Base-by-base conservation (phyloP, 2,888 invertebrate species). In the Scaptomyza parva region DNA sequence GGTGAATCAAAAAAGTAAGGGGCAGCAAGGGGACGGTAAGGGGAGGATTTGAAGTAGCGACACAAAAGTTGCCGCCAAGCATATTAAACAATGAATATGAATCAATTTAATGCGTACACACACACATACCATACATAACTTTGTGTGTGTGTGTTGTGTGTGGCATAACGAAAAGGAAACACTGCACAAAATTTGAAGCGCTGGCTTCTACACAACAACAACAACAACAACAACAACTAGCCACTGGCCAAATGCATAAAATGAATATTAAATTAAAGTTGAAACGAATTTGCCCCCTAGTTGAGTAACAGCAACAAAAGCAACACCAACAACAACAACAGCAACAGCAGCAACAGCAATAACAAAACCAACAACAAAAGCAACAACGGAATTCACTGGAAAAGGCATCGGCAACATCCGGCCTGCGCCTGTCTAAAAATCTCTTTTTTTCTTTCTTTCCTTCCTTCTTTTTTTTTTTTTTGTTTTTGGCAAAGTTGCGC, bases 41-140 rank as follows among this genome's bases (percentile, higher is more conserved):
- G 2, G 14, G 7, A 18, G 48, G 35, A 26, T n/a, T 2, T 12
- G 26, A 33, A 35, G 41, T n/a, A 44, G 33, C 33, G 43, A 40
- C 58, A 64, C 44, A 72, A 76, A 75, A 77, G 66, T 69, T 74
- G 79, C 76, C 79, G 83, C 77, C 77, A 35, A 81, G 87, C 84
- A 88, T 88, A 88, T 84, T 88, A 88, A 88, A 88, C 86, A 88
- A 88, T 86, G 86, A 65, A 88, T 78, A 86, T 88, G 84, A 86
- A 88, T 88, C 84, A 88, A 88, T 87, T 83, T 85, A 75, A 85
- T 75, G 74, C 76, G 60, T 60, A 58, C 43, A 51, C 72, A 69
- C 26, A 50, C 43, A 52, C 39, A 53, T 48, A 70, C 14, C 59
- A 61, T 62, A 28, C 11, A 5, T 43, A 17, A 20, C 11, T 40